phyloP scores from a whole-genome alignment of 2,113 vertebrate species.

The Stegostoma tigrinum region DNA sequence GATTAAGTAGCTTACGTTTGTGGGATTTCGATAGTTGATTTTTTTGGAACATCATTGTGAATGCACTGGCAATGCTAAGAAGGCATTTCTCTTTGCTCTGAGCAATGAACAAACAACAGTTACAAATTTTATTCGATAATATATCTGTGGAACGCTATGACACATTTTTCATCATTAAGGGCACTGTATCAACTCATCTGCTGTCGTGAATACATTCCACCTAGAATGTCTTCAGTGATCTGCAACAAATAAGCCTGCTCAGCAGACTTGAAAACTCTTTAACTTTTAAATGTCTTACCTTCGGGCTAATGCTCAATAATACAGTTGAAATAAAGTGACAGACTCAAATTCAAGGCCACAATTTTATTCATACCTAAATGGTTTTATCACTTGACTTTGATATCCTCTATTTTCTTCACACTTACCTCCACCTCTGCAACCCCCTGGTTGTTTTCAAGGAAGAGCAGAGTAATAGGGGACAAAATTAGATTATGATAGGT shows the following conservation, averaged over 20 bases:
- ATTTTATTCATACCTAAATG: not conserved
- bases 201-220: not conserved
- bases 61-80: too few relatives aligned
- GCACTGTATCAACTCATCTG: not conserved
- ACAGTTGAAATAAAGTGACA: not conserved
- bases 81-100: not conserved
- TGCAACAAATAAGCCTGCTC: not conserved
- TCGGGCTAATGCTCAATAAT: not conserved
- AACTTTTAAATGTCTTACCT: not conserved
- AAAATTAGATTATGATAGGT: not conserved
- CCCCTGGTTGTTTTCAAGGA: not conserved
- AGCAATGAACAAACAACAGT: not conserved
- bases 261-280: not conserved
- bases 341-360: not conserved
- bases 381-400: not conserved
- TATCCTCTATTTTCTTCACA: not conserved
- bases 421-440: not conserved
- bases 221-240: not conserved
- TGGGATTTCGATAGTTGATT: not conserved
- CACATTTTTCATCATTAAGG: not conserved
- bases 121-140: not conserved
- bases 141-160: not conserved
- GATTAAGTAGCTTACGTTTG: not conserved
- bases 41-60: not conserved
- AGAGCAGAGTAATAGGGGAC: not conserved